Evolutionary conservation across 2,888 invertebrate species (phyloP).

Genomic region (Teinopalpus imperialis): DNA sequence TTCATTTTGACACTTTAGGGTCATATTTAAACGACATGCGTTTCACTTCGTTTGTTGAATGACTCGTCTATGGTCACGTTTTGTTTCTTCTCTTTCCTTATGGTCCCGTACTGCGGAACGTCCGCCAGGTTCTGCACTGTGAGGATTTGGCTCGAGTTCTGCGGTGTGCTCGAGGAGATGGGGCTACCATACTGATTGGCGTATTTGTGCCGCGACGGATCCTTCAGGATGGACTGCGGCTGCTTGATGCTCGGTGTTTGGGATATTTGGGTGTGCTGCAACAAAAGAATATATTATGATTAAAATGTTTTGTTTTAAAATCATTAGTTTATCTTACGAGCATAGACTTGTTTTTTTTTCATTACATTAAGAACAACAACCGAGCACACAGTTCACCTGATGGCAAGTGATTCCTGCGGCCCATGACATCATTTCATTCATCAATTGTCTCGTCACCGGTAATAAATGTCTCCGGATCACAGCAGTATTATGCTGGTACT

Average conservation of each 20-base stretch:
- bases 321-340: no score
- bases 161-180: conserved; percentile 68
- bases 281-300: neutral
- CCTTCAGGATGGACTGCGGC: conserved; percentile 84
- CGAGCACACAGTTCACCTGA: no score
- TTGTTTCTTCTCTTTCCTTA: conserved; percentile 76
- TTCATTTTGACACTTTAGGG: conserved; percentile 21
- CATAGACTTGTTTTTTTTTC: no score
- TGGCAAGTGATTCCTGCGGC: no score
- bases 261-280: conserved; percentile 58
- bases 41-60: conserved; percentile 69
- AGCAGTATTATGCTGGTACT: no score
- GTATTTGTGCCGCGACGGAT: conserved; percentile 83
- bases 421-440: no score
- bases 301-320: no score
- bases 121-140: conserved; percentile 81
- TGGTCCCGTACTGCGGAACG: conserved; percentile 78
- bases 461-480: no score
- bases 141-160: conserved; percentile 78
- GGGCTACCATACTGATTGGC: conserved; percentile 77
- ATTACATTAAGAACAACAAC: no score
- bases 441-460: no score
- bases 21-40: conserved; percentile 62
- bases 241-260: conserved; percentile 73
- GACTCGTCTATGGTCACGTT: conserved; percentile 77